Evolutionary conservation across 2,113 vertebrate species (phyloP).

Genomic region (Oplegnathus fasciatus): DNA sequence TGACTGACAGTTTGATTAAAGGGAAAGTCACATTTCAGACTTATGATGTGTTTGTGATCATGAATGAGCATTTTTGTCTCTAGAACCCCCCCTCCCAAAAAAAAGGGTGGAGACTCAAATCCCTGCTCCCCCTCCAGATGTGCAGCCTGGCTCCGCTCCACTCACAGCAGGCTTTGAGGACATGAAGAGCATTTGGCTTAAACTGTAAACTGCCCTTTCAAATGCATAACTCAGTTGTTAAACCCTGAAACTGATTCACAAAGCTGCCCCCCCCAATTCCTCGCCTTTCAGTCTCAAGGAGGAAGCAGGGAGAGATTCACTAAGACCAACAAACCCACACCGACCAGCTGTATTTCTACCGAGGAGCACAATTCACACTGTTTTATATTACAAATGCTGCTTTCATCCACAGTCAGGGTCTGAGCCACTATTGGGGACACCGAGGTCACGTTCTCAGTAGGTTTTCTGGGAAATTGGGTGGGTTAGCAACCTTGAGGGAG

Average conservation of each 20-base stretch:
- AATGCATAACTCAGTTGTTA: not conserved
- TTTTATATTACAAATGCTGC: conserved; percentile 8
- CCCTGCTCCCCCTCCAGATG: conserved; percentile 35
- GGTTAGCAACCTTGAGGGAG: not conserved
- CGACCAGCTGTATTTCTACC: not conserved
- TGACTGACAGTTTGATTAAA: not conserved
- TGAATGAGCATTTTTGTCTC: conserved; percentile 21
- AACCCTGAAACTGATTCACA: not conserved
- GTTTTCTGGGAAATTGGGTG: not conserved
- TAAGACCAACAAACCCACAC: not conserved
- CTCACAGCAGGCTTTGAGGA: not conserved
- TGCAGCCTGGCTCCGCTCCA: conserved; percentile 3
- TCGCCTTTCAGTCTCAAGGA: not conserved
- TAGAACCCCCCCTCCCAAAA: not conserved
- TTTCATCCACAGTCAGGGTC: not conserved
- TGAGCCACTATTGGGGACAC: not conserved
- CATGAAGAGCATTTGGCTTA: not conserved
- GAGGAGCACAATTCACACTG: not conserved
- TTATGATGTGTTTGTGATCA: not conserved
- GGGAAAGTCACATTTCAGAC: not conserved
- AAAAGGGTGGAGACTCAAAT: conserved; percentile 10
- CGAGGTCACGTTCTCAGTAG: not conserved
- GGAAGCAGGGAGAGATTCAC: not conserved
- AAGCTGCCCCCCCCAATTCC: not conserved
- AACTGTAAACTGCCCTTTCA: not conserved